Percentiles rank a stretch among this genome's conserved stretches.
phyloP scores from a whole-genome alignment of 23 tunicate species.

The Diplosoma virens region DNA sequence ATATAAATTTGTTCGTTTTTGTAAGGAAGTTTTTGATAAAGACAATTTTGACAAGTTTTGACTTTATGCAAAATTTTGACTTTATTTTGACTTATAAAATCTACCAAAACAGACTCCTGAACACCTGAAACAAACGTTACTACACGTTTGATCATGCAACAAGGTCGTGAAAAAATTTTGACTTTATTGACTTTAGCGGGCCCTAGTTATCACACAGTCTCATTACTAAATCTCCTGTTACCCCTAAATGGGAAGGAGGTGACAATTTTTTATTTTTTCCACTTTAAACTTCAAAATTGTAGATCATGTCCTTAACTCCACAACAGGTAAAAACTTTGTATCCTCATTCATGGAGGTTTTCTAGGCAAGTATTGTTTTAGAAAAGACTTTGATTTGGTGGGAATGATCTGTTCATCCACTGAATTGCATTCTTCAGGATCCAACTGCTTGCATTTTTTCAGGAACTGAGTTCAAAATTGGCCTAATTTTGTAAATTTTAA shows the following conservation, averaged over 20 bases:
- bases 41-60: too few species aligned
- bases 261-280: background rate
- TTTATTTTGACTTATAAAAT: too few species aligned
- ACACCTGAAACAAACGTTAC: too few species aligned
- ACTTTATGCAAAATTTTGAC: too few species aligned
- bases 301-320: background rate
- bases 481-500: constrained; percentile 5
- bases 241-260: too few species aligned
- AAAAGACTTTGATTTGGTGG: background rate
- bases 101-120: too few species aligned
- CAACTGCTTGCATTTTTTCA: background rate
- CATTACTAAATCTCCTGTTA: too few species aligned
- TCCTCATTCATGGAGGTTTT: background rate
- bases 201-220: background rate
- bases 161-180: too few species aligned
- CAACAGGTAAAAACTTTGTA: constrained; percentile 1
- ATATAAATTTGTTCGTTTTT: too few species aligned
- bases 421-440: background rate
- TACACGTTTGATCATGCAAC: too few species aligned
- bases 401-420: background rate
- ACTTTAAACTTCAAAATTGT: background rate
- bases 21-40: too few species aligned
- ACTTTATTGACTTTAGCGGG: too few species aligned
- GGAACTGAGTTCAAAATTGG: background rate
- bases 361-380: background rate